phyloP scores from a whole-genome alignment of 2,797 vertebrate species.

The Spheniscus humboldti region DNA sequence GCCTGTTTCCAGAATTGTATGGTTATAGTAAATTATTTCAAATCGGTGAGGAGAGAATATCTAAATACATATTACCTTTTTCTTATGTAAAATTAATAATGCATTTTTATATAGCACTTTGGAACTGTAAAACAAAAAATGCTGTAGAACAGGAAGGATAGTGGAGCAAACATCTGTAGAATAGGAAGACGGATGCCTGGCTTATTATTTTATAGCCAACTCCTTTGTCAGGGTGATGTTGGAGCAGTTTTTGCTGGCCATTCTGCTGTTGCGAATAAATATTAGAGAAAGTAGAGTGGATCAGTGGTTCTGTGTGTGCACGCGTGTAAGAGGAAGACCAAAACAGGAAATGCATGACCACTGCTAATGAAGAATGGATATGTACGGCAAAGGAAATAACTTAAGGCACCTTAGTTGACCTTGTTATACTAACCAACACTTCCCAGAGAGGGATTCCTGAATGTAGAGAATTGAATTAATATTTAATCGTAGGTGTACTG shows the following conservation, averaged over 20 bases:
- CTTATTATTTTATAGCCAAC: not conserved
- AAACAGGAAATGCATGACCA: not conserved
- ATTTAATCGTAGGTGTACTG: not conserved
- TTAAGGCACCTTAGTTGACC: not conserved
- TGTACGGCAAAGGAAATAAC: not conserved
- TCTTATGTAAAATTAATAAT: slow-evolving; percentile 38
- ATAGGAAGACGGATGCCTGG: not conserved
- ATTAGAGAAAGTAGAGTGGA: not conserved
- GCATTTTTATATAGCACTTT: slow-evolving; percentile 57
- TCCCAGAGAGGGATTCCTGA: not conserved
- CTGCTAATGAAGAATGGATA: not conserved
- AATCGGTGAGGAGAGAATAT: slow-evolving; percentile 15
- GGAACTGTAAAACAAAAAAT: slow-evolving; percentile 41
- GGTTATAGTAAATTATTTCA: slow-evolving; percentile 63
- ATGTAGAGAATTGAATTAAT: not conserved
- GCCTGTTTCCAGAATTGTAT: slow-evolving; percentile 51
- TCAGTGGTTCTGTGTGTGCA: not conserved
- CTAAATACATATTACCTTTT: slow-evolving; percentile 48
- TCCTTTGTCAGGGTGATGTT: not conserved
- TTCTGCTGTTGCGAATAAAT: not conserved
- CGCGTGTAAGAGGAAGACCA: not conserved
- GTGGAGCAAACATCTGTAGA: not conserved
- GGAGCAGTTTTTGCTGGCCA: not conserved
- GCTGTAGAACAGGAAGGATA: not conserved
- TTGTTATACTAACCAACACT: not conserved